Evolutionary conservation across 2,113 vertebrate genomes (phyloP).

Genomic region (Heterotis niloticus): DNA sequence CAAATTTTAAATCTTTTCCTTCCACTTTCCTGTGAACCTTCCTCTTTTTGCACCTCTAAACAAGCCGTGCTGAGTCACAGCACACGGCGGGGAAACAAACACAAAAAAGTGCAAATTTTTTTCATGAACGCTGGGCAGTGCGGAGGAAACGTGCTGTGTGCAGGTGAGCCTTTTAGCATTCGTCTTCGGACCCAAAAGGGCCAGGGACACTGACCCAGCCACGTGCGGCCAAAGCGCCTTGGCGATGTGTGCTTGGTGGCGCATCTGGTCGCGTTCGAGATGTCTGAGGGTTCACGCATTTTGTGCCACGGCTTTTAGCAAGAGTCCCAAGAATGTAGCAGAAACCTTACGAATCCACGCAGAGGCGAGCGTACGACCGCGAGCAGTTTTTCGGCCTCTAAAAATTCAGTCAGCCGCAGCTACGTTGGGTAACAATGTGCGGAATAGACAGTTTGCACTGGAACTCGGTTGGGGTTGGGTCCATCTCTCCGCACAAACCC

Average conservation of each 20-base stretch:
- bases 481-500: too few relatives aligned
- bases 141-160: not conserved
- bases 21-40: constrained; percentile 46
- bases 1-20: constrained; percentile 35
- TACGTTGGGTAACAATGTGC: too few relatives aligned
- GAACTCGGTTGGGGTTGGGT: too few relatives aligned
- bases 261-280: too few relatives aligned
- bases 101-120: constrained; percentile 46
- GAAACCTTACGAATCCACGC: too few relatives aligned
- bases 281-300: too few relatives aligned
- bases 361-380: too few relatives aligned
- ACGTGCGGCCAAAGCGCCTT: constrained; percentile 40
- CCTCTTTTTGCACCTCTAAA: constrained; percentile 42
- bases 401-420: too few relatives aligned
- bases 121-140: not conserved
- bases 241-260: constrained; percentile 48
- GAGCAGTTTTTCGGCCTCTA: too few relatives aligned
- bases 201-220: not conserved
- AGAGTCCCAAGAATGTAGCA: too few relatives aligned
- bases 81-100: constrained; percentile 35
- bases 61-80: constrained; percentile 39
- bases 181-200: not conserved
- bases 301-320: too few relatives aligned
- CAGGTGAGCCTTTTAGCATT: not conserved
- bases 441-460: too few relatives aligned